Conservation (phyloP, 2,113 vertebrate genomes). For the Spheniscus mendiculus region DNA sequence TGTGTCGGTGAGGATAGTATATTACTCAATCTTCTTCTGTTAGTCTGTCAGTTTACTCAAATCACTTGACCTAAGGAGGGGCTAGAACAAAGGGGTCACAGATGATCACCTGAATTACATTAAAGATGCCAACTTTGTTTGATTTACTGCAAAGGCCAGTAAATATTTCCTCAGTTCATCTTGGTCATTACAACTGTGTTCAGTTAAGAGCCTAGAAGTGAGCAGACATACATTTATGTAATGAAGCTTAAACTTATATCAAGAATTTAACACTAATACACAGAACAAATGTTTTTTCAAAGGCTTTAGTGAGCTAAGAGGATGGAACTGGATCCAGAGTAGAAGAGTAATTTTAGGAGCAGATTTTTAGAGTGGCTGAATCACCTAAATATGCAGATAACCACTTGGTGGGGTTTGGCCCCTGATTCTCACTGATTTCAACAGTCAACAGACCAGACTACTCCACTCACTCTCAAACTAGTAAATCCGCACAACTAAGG, state of each 20-base stretch:
- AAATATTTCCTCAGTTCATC: background rate
- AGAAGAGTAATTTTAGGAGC: background rate
- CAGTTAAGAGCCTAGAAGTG: background rate
- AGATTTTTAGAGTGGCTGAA: background rate
- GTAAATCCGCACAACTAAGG: background rate
- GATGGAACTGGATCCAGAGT: background rate
- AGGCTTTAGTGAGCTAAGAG: background rate
- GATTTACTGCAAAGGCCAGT: background rate
- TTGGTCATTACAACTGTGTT: background rate
- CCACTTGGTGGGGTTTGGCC: background rate
- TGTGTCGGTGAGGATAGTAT: constrained; percentile 85
- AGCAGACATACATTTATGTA: background rate
- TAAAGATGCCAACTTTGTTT: background rate
- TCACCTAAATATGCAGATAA: background rate
- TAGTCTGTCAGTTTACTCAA: background rate
- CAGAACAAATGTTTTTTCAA: background rate
- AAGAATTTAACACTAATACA: background rate
- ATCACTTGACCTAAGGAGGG: background rate
- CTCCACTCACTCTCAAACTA: background rate
- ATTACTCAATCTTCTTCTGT: background rate
- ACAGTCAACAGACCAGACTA: background rate
- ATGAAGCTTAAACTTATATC: background rate
- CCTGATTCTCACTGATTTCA: background rate
- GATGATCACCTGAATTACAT: background rate
- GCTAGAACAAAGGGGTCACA: background rate